These are phyloP conservation scores for Gryllus bimaculatus DNA, from an alignment of 1,140 invertebrate species.

Conservation along the genomic window DNA sequence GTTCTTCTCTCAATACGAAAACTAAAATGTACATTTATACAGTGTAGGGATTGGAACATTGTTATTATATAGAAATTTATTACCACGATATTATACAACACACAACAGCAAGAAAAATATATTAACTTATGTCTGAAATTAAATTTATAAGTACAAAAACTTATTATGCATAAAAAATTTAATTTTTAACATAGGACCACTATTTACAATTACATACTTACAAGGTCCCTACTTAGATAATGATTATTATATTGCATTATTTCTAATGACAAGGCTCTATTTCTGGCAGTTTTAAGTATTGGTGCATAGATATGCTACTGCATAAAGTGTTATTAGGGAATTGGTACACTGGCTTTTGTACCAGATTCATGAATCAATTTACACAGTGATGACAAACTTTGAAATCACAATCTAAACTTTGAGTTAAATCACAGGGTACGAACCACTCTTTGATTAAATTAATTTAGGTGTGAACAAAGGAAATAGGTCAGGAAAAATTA, in stretches of 20 bases:
- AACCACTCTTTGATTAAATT: not conserved
- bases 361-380: not conserved
- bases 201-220: not conserved
- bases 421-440: not conserved
- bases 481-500: not conserved
- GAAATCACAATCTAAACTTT: not conserved
- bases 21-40: too few species aligned
- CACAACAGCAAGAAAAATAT: conserved; percentile 5
- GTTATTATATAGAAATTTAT: conserved; percentile 2
- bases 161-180: conserved; percentile 2
- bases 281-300: not conserved
- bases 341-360: not conserved
- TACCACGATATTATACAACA: not conserved
- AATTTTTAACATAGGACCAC: not conserved
- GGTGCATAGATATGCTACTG: not conserved
- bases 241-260: not conserved
- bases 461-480: not conserved
- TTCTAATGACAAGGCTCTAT: not conserved
- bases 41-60: not conserved
- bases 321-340: not conserved
- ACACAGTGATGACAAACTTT: not conserved
- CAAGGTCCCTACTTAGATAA: not conserved
- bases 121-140: not conserved
- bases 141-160: not conserved
- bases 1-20: too few species aligned